Evolutionary conservation across 2,888 invertebrate species (phyloP).

Genomic region (Trissonchulus latispiculum): DNA sequence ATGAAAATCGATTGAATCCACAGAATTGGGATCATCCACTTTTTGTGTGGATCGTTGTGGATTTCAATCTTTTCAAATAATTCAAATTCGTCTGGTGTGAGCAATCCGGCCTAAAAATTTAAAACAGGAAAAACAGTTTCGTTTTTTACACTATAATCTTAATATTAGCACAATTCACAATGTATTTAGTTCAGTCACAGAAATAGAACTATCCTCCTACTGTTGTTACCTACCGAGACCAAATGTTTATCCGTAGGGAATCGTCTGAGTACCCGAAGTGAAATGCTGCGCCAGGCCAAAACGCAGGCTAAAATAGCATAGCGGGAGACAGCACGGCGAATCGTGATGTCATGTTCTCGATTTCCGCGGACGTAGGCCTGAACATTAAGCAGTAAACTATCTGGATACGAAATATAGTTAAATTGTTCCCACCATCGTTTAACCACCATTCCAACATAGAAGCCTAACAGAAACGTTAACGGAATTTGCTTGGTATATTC

Average conservation of each 20-base stretch:
- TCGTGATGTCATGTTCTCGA: background rate
- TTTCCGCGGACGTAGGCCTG: background rate
- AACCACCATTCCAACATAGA: constrained; percentile 20
- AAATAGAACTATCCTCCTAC: too few relatives aligned
- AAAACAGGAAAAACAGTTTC: too few relatives aligned
- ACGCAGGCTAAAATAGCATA: constrained; percentile 5
- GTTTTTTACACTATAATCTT: too few relatives aligned
- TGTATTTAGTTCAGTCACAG: too few relatives aligned
- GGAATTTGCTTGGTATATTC: constrained; percentile 34
- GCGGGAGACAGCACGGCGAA: background rate
- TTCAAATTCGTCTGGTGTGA: constrained; percentile 44
- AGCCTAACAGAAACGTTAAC: constrained; percentile 17
- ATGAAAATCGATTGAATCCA: constrained; percentile 46
- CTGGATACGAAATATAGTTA: constrained; percentile 10
- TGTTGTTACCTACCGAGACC: constrained; percentile 35
- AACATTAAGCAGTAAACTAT: background rate
- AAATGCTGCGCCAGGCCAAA: constrained; percentile 21
- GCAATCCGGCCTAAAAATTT: constrained; percentile 44
- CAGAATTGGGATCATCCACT: constrained; percentile 49
- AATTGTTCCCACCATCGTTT: constrained; percentile 21
- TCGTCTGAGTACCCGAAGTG: constrained; percentile 40
- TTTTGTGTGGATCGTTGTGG: constrained; percentile 41
- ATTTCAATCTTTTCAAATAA: constrained; percentile 44
- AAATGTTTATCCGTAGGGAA: constrained; percentile 45
- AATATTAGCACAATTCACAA: too few relatives aligned